Conservation (phyloP, 2,888 invertebrate species). For the Sialis lutaria region DNA sequence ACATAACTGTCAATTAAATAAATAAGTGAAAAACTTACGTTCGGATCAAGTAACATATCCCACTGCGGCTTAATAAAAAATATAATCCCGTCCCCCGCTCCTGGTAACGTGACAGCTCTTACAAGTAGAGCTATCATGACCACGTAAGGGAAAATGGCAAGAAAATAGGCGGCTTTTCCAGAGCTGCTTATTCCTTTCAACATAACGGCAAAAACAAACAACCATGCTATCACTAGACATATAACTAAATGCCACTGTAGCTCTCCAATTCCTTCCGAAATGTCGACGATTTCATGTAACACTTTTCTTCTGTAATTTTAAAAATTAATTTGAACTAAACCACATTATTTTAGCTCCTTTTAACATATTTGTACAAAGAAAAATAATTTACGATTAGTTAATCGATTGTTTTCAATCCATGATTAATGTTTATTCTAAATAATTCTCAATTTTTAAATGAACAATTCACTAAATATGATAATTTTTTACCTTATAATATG, state of each 20-base stretch:
- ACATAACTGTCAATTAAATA: not conserved
- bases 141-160: conserved; percentile 74
- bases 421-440: too few relatives aligned
- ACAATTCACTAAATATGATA: too few relatives aligned
- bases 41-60: conserved; percentile 48
- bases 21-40: conserved; percentile 28
- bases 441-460: too few relatives aligned
- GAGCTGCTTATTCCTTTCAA: conserved; percentile 59
- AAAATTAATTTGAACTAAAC: not conserved
- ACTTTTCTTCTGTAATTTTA: conserved; percentile 29
- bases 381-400: too few relatives aligned
- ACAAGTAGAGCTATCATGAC: conserved; percentile 58
- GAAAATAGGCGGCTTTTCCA: conserved; percentile 72
- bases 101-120: conserved; percentile 43
- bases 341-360: too few relatives aligned
- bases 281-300: conserved; percentile 27
- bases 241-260: conserved; percentile 54
- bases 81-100: conserved; percentile 54
- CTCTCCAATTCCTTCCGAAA: conserved; percentile 25
- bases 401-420: too few relatives aligned
- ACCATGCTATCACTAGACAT: conserved; percentile 49
- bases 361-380: too few relatives aligned
- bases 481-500: too few relatives aligned
- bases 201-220: conserved; percentile 47
- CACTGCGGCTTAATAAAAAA: conserved; percentile 71